A percentile compares a stretch with the other conserved stretches of the same genome.
Evolutionary conservation across 2,113 vertebrate genomes (phyloP).

Genomic region (Pantherophis guttatus): DNA sequence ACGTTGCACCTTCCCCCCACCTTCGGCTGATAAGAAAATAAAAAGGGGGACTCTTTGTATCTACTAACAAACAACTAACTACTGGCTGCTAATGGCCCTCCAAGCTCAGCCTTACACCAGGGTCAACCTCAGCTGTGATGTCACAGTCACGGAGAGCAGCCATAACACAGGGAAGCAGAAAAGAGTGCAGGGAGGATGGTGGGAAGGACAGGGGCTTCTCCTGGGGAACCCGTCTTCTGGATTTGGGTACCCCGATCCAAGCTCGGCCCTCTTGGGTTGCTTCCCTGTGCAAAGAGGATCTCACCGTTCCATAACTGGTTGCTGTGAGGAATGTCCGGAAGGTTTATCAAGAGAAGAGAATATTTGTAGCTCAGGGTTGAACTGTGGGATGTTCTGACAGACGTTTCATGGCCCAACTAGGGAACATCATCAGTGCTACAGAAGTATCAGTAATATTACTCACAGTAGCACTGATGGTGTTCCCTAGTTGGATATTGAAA

Average conservation of each 20-base stretch:
- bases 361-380: not conserved
- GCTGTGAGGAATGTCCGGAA: not conserved
- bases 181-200: fast-evolving
- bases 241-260: not conserved
- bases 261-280: not conserved
- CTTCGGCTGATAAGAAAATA: not conserved
- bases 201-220: not conserved
- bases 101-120: not conserved
- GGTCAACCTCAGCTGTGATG: constrained; percentile 11
- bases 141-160: constrained; percentile 3
- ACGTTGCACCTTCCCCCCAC: not conserved
- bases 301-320: not conserved
- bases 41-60: not conserved
- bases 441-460: not conserved
- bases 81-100: not conserved
- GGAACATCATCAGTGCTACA: not conserved
- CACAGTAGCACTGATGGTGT: not conserved
- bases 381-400: not conserved
- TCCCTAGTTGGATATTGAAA: too few species aligned
- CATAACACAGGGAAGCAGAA: not conserved
- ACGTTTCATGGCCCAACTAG: not conserved
- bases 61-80: not conserved
- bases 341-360: not conserved
- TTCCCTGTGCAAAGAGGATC: not conserved
- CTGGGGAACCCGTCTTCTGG: not conserved